These are phyloP conservation scores for Phoenicopterus ruber DNA, from an alignment of 2,113 vertebrate genomes.

Conservation along the genomic window DNA sequence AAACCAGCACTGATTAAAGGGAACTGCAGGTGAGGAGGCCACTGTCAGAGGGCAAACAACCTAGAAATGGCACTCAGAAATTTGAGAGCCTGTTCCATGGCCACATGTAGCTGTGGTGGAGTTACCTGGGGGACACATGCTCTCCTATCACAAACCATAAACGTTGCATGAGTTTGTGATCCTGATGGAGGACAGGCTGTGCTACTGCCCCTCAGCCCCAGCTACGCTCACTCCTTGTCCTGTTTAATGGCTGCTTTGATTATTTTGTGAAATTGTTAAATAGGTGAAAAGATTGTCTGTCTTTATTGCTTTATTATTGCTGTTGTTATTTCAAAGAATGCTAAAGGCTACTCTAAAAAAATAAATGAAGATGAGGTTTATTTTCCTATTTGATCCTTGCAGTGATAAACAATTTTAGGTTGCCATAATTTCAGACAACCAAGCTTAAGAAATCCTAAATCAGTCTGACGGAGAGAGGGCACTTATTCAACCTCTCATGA, in stretches of 20 bases:
- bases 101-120: not conserved
- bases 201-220: not conserved
- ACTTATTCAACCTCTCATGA: not conserved
- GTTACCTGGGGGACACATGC: not conserved
- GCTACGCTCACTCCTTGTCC: not conserved
- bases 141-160: not conserved
- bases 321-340: not conserved
- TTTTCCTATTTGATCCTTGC: not conserved
- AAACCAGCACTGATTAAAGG: not conserved
- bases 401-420: not conserved
- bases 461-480: not conserved
- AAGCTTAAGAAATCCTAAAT: not conserved
- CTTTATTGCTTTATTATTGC: not conserved
- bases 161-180: rapidly evolving
- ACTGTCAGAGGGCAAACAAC: not conserved
- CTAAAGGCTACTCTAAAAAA: not conserved
- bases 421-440: not conserved
- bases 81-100: not conserved
- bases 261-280: not conserved
- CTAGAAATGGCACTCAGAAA: not conserved
- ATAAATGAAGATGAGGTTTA: not conserved
- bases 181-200: not conserved
- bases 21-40: not conserved
- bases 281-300: not conserved
- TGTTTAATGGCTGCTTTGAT: not conserved